These are phyloP conservation scores for Synergus japonicus DNA, from an alignment of 2,888 invertebrate species.

Conservation along the genomic window DNA sequence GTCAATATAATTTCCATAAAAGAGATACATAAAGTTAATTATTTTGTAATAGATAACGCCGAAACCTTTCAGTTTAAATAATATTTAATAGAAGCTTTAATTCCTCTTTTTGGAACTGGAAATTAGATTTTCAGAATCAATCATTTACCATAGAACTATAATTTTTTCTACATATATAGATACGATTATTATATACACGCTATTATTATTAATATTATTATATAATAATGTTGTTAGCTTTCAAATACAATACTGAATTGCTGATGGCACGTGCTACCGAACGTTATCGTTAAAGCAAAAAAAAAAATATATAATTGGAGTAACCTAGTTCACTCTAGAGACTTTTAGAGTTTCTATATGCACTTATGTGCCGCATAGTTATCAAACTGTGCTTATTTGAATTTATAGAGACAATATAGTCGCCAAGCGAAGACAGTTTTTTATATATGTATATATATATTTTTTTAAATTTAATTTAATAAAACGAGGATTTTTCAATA, in stretches of 20 bases:
- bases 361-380: slow-evolving; percentile 10
- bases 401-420: slow-evolving; percentile 20
- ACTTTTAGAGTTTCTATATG: slow-evolving; percentile 15
- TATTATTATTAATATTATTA: background rate
- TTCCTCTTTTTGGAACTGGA: background rate
- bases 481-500: no score
- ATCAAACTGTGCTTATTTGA: slow-evolving; percentile 26
- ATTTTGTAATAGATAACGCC: background rate
- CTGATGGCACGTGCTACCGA: slow-evolving; percentile 38
- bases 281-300: slow-evolving; percentile 19
- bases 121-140: slow-evolving; percentile 3
- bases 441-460: background rate
- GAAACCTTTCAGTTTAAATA: slow-evolving; percentile 19
- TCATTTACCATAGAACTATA: background rate
- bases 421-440: background rate
- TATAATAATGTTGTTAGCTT: background rate
- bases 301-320: slow-evolving; percentile 7
- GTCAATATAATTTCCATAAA: slow-evolving; percentile 31
- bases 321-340: slow-evolving; percentile 17
- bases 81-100: background rate
- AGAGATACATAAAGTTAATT: slow-evolving; percentile 8
- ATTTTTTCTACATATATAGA: background rate
- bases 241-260: slow-evolving; percentile 12
- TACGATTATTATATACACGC: background rate
- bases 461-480: no score